Percentiles rank a stretch among this genome's conserved stretches.
Conservation (phyloP, 2,113 vertebrate genomes). For the Grantiella picta region DNA sequence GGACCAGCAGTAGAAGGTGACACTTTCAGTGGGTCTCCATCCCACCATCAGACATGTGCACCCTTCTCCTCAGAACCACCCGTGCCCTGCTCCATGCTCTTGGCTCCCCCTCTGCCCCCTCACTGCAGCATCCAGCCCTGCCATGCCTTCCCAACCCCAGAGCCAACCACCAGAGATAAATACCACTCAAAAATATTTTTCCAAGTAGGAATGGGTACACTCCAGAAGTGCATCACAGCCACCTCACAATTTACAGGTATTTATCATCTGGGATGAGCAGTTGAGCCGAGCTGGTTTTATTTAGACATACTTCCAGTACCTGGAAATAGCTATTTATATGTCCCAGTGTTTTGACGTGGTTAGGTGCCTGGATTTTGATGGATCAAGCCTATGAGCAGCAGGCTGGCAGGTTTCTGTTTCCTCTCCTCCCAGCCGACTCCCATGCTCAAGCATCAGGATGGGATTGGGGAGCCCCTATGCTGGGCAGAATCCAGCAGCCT, state of each 20-base stretch:
- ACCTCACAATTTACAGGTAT: neutral
- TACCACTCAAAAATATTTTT: neutral
- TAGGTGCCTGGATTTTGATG: neutral
- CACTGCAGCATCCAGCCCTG: neutral
- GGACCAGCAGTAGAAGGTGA: neutral
- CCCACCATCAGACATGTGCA: neutral
- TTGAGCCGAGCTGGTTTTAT: neutral
- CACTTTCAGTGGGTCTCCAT: neutral
- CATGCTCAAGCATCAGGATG: neutral
- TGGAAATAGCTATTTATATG: slow-evolving; percentile 43
- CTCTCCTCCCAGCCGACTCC: neutral
- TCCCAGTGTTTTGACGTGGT: neutral
- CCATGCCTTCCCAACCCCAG: neutral
- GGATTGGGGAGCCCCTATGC: fast-evolving
- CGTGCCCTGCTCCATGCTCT: neutral
- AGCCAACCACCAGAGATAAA: neutral
- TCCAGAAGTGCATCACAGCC: neutral
- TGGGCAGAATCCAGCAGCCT: neutral
- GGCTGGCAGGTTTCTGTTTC: neutral
- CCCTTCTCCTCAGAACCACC: neutral
- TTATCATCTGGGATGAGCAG: neutral
- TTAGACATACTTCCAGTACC: slow-evolving; percentile 16
- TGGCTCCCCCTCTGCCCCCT: neutral
- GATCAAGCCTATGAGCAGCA: neutral
- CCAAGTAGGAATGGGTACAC: neutral